Evolutionary conservation across 2,113 vertebrate genomes (phyloP), one percentile per base, ranked within the genome.

Genomic region (Mobula birostris): DNA sequence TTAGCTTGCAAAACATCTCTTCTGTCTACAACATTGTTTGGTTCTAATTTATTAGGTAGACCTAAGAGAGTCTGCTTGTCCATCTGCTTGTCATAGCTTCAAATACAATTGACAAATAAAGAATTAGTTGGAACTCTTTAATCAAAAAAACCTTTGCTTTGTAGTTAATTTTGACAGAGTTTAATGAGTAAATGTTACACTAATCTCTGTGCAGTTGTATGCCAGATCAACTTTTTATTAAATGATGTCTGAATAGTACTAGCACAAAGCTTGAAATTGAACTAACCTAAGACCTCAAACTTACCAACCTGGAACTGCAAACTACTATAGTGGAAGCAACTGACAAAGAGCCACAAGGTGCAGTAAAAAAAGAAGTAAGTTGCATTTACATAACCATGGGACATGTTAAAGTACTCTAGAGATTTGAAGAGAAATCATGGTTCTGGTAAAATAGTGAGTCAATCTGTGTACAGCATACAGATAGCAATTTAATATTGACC

Each of bases 1-100:
- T 72, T 92, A 36, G 24, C 88, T 29, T 93, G 40, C 24, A 93
- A 93, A 76, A 93, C 61, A 90, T 93, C 36, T 56, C 48, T 93
- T 68, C 68, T 70, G 17, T 24, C 70, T 32, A 74, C 91, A 93
- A 12, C 48, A 74, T 48, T 76, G 19, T 48, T 74, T 70, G 56
- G 68, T 48, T 93, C 72, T 56, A 74, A n/a, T 93, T 93, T 74
- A 74, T 93, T 56, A 93, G 70, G 27, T 0, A 15, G 36, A 76
- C 24, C 24, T 40, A 48, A 56, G 74, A 74, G 36, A 36, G 15
- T 48, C 63, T 70, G 24, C 40, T 93, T 74, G 48, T 74, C 27
- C 70, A 93, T 29, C 36, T 72, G 68, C 68, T 74, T 74, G 21
- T 56, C 70, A 93, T 21, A 40, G 68, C 48, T 93, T 93, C 36